Conservation (phyloP, 2,113 vertebrate species). For the Isurus oxyrinchus region DNA sequence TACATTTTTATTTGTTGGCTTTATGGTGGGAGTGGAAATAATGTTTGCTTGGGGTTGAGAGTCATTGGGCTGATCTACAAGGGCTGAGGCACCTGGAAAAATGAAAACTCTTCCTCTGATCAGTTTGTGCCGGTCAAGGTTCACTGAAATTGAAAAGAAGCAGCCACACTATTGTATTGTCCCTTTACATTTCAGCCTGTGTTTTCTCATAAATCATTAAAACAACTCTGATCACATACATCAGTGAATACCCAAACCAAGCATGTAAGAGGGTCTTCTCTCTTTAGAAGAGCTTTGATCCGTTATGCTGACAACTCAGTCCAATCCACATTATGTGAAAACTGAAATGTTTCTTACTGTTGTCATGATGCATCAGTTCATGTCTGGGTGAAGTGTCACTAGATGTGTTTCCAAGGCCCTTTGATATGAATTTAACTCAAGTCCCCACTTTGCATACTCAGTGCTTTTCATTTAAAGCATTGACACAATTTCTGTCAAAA, state of each 20-base stretch:
- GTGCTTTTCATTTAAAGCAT: neutral
- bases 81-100: neutral
- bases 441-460: neutral
- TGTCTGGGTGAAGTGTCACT: conserved; percentile 39
- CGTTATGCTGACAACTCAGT: conserved; percentile 43
- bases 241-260: conserved; percentile 41
- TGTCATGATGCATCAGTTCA: conserved; percentile 47
- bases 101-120: neutral
- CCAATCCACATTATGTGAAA: conserved; percentile 44
- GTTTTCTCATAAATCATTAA: conserved; percentile 44
- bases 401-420: conserved; percentile 35
- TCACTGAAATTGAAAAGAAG: conserved; percentile 1
- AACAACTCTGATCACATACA: conserved; percentile 41
- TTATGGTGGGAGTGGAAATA: neutral
- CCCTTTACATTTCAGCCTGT: conserved; percentile 43
- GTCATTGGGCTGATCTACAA: neutral
- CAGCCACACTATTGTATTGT: conserved; percentile 39
- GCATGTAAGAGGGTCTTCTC: conserved; percentile 47
- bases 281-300: conserved; percentile 40
- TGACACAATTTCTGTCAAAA: neutral
- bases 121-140: neutral
- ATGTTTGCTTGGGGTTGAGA: neutral
- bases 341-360: conserved; percentile 47
- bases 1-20: neutral
- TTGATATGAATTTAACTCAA: conserved; percentile 44